Percentiles rank a stretch among this genome's conserved stretches.
Evolutionary conservation across 2,888 invertebrate genomes (phyloP).

Genomic region (Apoda limacodes): DNA sequence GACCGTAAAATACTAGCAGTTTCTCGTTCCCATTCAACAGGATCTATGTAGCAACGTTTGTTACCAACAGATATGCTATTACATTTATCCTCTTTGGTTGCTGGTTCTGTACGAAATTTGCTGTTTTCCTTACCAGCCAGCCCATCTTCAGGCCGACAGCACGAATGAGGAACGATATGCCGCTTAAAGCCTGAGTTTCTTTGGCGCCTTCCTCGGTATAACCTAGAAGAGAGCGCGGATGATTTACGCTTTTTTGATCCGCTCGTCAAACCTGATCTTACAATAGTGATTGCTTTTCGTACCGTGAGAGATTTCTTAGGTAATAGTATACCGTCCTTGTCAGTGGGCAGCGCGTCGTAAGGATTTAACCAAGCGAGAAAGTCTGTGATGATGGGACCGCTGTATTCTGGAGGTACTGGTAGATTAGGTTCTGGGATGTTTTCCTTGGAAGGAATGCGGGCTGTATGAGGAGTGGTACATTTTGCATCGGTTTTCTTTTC

Average conservation of each 20-base stretch:
- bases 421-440: constrained; percentile 31
- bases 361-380: constrained; percentile 75
- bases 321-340: constrained; percentile 45
- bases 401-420: constrained; percentile 60
- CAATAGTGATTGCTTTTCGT: constrained; percentile 59
- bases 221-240: constrained; percentile 61
- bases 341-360: constrained; percentile 44
- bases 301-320: constrained; percentile 53
- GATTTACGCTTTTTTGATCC: constrained; percentile 62
- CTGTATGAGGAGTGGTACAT: constrained; percentile 33
- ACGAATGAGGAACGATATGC: constrained; percentile 51
- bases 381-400: constrained; percentile 76
- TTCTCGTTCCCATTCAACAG: constrained; percentile 65
- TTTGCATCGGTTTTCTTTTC: constrained; percentile 50
- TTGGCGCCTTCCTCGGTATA: constrained; percentile 55
- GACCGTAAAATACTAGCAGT: constrained; percentile 66
- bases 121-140: constrained; percentile 29
- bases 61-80: constrained; percentile 64
- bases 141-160: constrained; percentile 45
- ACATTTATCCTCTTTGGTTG: constrained; percentile 44
- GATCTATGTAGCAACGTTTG: constrained; percentile 66
- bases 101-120: constrained; percentile 58
- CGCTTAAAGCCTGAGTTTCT: constrained; percentile 54
- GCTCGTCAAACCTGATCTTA: constrained; percentile 49
- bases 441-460: constrained; percentile 39